phyloP scores from a whole-genome alignment of 1,140 invertebrate genomes.

The Cydia amplana region DNA sequence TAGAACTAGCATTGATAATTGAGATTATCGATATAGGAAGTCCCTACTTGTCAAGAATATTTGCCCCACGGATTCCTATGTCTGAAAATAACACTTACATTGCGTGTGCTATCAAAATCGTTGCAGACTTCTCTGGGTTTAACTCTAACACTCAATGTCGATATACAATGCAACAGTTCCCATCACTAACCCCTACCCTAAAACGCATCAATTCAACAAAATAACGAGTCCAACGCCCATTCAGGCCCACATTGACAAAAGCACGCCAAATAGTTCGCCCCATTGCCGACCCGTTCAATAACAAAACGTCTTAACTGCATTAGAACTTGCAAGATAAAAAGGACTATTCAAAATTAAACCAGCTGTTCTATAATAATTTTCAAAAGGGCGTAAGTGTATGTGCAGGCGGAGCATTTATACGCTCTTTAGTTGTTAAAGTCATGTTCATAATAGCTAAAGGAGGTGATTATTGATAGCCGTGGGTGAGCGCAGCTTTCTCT shows the following conservation, averaged over 20 bases:
- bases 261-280: slow-evolving; percentile 18
- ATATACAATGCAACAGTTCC: neutral
- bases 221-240: slow-evolving; percentile 16
- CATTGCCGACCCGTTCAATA: neutral
- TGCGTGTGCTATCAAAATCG: too few relatives aligned
- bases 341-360: neutral
- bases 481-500: neutral
- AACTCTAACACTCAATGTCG: neutral
- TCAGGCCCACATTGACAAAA: slow-evolving; percentile 18
- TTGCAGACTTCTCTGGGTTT: too few relatives aligned
- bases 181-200: neutral
- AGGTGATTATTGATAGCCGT: slow-evolving; percentile 10
- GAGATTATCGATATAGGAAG: too few relatives aligned
- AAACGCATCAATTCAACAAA: slow-evolving; percentile 19
- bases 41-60: too few relatives aligned
- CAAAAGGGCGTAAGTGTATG: neutral
- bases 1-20: too few relatives aligned
- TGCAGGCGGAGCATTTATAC: neutral
- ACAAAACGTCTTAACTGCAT: neutral
- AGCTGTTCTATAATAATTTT: neutral
- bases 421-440: neutral
- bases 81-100: too few relatives aligned
- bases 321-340: neutral
- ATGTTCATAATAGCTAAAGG: neutral
- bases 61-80: too few relatives aligned